Evolutionary conservation across 2,113 vertebrate genomes (phyloP).

Genomic region (Oncorhynchus keta): DNA sequence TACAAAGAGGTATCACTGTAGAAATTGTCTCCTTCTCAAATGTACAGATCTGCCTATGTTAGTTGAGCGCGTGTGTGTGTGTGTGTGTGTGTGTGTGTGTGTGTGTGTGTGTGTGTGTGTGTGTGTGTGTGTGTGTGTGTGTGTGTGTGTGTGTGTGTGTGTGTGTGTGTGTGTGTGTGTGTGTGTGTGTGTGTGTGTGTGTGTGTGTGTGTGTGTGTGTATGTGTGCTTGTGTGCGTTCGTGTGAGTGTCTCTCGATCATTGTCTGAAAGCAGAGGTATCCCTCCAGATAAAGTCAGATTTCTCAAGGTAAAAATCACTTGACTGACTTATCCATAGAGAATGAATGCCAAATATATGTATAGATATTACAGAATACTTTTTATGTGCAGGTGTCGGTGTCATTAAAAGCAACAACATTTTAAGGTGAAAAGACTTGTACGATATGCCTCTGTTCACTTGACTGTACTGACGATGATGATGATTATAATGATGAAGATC

Average conservation of each 20-base stretch:
- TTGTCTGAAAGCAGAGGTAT: constrained; percentile 69
- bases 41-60: constrained; percentile 77
- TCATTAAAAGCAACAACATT: constrained; percentile 77
- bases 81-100: background rate
- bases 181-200: background rate
- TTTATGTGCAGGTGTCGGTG: constrained; percentile 82
- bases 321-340: constrained; percentile 78
- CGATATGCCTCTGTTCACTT: constrained; percentile 70
- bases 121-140: constrained; percentile 48
- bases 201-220: background rate
- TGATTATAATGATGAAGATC: constrained; percentile 4
- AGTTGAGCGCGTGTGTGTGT: constrained; percentile 45
- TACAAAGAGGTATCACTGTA: constrained; percentile 48
- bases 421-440: constrained; percentile 67
- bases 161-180: background rate
- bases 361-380: constrained; percentile 76
- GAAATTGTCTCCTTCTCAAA: constrained; percentile 60
- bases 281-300: constrained; percentile 69
- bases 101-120: background rate
- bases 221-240: constrained; percentile 10
- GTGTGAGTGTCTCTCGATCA: constrained; percentile 66
- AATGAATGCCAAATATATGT: constrained; percentile 75
- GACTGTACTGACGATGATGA: constrained; percentile 65
- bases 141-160: background rate
- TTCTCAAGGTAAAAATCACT: constrained; percentile 69